Conservation (phyloP, 2,113 vertebrate species). For the Myxocyprinus asiaticus region DNA sequence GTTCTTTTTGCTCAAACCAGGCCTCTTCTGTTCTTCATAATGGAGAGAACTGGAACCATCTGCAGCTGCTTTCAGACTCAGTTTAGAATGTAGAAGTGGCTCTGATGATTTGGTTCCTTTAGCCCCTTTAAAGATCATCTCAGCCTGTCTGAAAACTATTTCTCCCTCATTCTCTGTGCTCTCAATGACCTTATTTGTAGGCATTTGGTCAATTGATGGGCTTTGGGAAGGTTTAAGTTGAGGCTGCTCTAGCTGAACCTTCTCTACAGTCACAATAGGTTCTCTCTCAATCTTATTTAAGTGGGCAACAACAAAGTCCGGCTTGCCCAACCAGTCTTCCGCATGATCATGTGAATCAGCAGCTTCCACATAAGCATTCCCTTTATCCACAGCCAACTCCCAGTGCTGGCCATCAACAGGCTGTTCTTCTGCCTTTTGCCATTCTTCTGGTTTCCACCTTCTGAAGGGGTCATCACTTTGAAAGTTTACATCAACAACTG, state of each 20-base stretch:
- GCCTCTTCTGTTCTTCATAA: slow-evolving; percentile 65
- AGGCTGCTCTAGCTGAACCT: background rate
- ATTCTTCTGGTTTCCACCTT: background rate
- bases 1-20: background rate
- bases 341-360: background rate
- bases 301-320: background rate
- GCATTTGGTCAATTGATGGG: background rate
- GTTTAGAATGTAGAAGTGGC: slow-evolving; percentile 49
- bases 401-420: background rate
- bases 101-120: background rate
- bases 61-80: slow-evolving; percentile 49
- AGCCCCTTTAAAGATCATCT: background rate
- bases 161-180: background rate
- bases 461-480: background rate
- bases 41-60: slow-evolving; percentile 58
- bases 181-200: background rate
- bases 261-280: background rate
- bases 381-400: background rate
- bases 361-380: background rate
- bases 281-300: background rate
- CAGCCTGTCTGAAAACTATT: background rate
- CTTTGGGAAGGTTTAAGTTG: background rate
- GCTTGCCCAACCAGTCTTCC: background rate
- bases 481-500: background rate
- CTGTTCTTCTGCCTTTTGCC: background rate